These are phyloP conservation scores for Aleiodes sp. DNA, from an alignment of 1,140 invertebrate species.

Conservation along the genomic window DNA sequence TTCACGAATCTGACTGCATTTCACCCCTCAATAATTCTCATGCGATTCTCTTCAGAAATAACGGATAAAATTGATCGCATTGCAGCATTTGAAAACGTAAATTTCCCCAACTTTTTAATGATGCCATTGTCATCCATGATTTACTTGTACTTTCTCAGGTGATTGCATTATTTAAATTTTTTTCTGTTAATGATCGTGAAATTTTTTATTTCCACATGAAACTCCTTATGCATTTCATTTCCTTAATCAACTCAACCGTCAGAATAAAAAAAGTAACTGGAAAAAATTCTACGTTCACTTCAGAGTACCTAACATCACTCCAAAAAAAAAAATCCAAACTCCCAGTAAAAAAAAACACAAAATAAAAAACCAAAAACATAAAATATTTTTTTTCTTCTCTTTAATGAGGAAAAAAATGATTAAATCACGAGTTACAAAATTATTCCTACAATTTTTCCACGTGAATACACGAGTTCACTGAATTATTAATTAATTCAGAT, in stretches of 20 bases:
- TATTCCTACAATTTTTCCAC: not conserved
- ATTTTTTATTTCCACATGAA: slow-evolving; percentile 7
- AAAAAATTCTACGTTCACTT: not conserved
- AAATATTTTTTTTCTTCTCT: not conserved
- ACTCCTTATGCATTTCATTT: not conserved
- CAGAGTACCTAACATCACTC: not conserved
- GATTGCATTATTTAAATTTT: not conserved
- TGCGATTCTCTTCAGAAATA: too few species aligned
- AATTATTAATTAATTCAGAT: too few species aligned
- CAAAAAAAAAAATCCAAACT: too few species aligned
- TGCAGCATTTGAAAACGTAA: too few species aligned
- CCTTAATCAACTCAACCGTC: not conserved
- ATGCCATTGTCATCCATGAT: not conserved
- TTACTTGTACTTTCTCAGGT: slow-evolving; percentile 14
- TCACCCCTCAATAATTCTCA: too few species aligned
- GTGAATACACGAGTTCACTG: not conserved
- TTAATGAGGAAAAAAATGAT: not conserved
- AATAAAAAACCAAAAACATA: not conserved
- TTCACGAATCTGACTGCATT: too few species aligned
- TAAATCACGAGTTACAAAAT: slow-evolving; percentile 9
- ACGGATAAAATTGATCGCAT: too few species aligned
- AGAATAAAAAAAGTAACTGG: not conserved
- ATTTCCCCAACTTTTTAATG: not conserved
- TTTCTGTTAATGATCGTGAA: not conserved
- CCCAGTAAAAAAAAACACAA: not conserved